Conservation (phyloP, 2,797 vertebrate genomes). For the Microctenopoma steveboyesi region DNA sequence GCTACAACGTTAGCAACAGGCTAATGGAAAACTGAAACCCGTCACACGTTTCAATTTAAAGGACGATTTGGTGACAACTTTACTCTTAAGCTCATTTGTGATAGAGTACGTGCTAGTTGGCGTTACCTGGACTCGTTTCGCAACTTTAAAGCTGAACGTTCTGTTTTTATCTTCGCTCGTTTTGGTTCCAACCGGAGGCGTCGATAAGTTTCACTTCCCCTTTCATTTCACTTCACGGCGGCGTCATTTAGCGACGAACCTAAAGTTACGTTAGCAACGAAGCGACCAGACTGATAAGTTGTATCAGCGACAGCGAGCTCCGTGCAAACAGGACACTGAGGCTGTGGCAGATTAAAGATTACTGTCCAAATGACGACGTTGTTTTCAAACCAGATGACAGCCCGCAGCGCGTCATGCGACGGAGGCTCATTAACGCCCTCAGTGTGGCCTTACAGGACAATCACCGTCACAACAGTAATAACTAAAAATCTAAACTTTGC, state of each 20-base stretch:
- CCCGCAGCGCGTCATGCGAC: fast-evolving
- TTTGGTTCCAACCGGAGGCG: neutral
- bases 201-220: constrained; percentile 68
- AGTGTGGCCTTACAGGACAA: constrained; percentile 8
- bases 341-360: neutral
- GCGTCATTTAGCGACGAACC: constrained; percentile 7
- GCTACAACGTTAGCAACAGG: too few relatives aligned
- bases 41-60: neutral
- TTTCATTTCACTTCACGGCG: constrained; percentile 44
- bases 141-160: constrained; percentile 10
- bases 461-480: too few relatives aligned
- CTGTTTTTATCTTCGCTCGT: neutral
- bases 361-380: neutral
- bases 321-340: fast-evolving
- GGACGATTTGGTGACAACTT: too few relatives aligned
- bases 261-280: too few relatives aligned
- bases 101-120: neutral
- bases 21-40: neutral
- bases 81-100: fast-evolving
- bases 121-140: constrained; percentile 25
- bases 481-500: neutral
- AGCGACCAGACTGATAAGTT: too few relatives aligned
- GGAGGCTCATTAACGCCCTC: fast-evolving
- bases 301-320: fast-evolving
- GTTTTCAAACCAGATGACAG: constrained; percentile 37